Conservation (phyloP, 2,797 vertebrate species). For the Melanotaenia boesemani region DNA sequence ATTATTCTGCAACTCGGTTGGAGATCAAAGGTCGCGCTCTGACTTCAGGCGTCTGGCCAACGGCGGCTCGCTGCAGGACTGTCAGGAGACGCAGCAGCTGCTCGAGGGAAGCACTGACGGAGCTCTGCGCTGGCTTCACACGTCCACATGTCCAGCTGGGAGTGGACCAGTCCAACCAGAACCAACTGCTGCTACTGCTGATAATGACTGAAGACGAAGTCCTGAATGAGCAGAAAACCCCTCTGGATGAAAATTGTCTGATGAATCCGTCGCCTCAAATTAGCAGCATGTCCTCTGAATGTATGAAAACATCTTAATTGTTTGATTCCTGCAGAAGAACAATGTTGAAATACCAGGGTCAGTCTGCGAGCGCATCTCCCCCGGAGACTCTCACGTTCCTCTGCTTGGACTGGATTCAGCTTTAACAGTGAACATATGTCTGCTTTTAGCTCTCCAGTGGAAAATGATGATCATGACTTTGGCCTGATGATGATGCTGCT, state of each 20-base stretch:
- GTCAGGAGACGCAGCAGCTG: slow-evolving; percentile 32
- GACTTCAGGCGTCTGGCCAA: slow-evolving; percentile 22
- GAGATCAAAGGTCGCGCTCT: slow-evolving; percentile 39
- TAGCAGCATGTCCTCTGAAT: background rate
- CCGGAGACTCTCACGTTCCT: too few relatives aligned
- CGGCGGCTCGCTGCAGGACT: background rate
- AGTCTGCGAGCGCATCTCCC: background rate
- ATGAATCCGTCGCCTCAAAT: too few relatives aligned
- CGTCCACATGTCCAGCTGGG: background rate
- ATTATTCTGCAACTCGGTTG: slow-evolving; percentile 13
- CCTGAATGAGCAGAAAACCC: too few relatives aligned
- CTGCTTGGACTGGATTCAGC: too few relatives aligned
- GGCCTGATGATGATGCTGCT: too few relatives aligned
- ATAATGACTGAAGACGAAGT: background rate
- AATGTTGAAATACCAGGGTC: background rate
- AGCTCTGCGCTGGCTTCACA: slow-evolving; percentile 3
- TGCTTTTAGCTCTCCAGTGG: background rate
- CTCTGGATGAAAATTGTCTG: too few relatives aligned
- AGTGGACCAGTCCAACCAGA: slow-evolving; percentile 19
- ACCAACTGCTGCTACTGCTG: background rate
- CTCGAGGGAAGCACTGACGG: background rate
- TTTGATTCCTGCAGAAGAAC: background rate
- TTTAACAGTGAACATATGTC: background rate
- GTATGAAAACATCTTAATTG: background rate
- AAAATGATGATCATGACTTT: too few relatives aligned